Conservation (phyloP, 2,888 invertebrate genomes). For the Subacronicta megacephala region DNA sequence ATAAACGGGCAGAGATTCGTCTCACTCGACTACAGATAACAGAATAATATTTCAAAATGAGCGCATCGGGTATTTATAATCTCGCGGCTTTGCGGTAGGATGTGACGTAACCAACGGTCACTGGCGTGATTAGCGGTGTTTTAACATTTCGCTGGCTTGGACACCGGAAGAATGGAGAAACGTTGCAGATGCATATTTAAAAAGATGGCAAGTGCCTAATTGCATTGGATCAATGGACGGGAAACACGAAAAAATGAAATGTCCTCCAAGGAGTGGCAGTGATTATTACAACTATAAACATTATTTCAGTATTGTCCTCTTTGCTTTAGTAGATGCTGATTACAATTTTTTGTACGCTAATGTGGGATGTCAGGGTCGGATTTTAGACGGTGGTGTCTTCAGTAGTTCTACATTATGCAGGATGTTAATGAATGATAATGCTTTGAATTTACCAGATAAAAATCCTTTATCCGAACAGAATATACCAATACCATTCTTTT, state of each 20-base stretch:
- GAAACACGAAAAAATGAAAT: conserved; percentile 43
- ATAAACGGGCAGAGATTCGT: too few relatives aligned
- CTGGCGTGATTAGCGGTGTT: too few relatives aligned
- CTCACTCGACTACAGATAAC: too few relatives aligned
- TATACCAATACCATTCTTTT: conserved; percentile 38
- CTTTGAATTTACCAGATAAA: conserved; percentile 46
- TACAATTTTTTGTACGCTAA: conserved; percentile 65
- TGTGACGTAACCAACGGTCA: too few relatives aligned
- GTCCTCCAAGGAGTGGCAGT: conserved; percentile 52
- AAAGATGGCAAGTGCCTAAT: conserved; percentile 18
- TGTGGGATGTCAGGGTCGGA: conserved; percentile 49
- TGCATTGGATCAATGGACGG: conserved; percentile 28
- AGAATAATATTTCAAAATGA: too few relatives aligned
- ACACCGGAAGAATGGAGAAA: too few relatives aligned
- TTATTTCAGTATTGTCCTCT: conserved; percentile 65
- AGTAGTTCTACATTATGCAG: conserved; percentile 40
- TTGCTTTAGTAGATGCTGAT: conserved; percentile 66
- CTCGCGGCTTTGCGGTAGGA: too few relatives aligned
- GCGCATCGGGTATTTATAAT: too few relatives aligned
- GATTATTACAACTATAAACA: conserved; percentile 65
- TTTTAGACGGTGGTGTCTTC: conserved; percentile 54
- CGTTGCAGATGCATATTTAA: too few relatives aligned
- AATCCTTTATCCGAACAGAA: conserved; percentile 45
- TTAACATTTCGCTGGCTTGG: too few relatives aligned
- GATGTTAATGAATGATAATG: conserved; percentile 40